phyloP scores from a whole-genome alignment of 2,888 invertebrate genomes.

The Zele albiditarsus region DNA sequence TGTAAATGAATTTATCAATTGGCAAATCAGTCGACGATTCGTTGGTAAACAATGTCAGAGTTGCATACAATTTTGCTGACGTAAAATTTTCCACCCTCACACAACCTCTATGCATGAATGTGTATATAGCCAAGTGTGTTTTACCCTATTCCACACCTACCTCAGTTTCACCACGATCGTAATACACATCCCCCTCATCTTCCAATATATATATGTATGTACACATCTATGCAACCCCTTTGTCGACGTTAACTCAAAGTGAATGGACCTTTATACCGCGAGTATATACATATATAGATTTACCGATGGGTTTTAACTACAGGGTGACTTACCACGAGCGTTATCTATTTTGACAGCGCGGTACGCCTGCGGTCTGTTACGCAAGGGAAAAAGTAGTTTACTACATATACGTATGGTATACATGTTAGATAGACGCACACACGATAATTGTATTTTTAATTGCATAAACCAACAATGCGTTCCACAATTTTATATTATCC shows the following conservation, averaged over 20 bases:
- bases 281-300: slow-evolving; percentile 47
- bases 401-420: slow-evolving; percentile 26
- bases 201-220: slow-evolving; percentile 39
- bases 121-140: not conserved
- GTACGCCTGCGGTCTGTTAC: slow-evolving; percentile 69
- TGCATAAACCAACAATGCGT: slow-evolving; percentile 47
- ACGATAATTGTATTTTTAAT: slow-evolving; percentile 68
- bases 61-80: slow-evolving; percentile 30
- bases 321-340: slow-evolving; percentile 69
- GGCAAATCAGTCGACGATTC: not conserved
- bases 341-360: slow-evolving; percentile 73
- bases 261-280: slow-evolving; percentile 64
- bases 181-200: slow-evolving; percentile 35
- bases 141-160: slow-evolving; percentile 12
- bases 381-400: slow-evolving; percentile 44
- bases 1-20: slow-evolving; percentile 54
- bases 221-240: slow-evolving; percentile 60
- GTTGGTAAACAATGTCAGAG: slow-evolving; percentile 24
- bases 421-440: slow-evolving; percentile 35
- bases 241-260: slow-evolving; percentile 68
- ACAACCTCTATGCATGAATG: slow-evolving; percentile 18
- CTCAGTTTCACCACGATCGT: slow-evolving; percentile 1
- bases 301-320: slow-evolving; percentile 69
- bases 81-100: slow-evolving; percentile 23
- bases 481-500: not conserved